These are phyloP conservation scores for Apodemia duryi DNA, from an alignment of 2,888 invertebrate genomes.

Conservation along the genomic window DNA sequence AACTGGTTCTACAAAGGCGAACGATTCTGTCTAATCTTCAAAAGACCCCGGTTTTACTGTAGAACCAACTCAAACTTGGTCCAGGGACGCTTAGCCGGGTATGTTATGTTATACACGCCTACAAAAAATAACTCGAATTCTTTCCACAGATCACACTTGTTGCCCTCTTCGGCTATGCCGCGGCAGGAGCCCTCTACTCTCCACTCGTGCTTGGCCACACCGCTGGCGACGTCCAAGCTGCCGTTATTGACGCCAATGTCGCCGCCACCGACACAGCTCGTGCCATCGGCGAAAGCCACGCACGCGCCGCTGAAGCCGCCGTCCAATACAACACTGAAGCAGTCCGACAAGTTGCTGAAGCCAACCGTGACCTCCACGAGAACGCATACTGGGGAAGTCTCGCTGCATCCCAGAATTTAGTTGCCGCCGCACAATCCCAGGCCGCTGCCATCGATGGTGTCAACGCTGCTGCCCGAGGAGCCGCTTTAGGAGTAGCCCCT, in stretches of 20 bases:
- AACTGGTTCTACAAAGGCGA: no score
- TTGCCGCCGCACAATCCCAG: slow-evolving; percentile 69
- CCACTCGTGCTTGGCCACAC: slow-evolving; percentile 57
- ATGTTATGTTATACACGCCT: no score
- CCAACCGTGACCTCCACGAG: slow-evolving; percentile 62
- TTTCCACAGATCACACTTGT: slow-evolving; percentile 59
- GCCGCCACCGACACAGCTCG: slow-evolving; percentile 60
- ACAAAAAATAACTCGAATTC: no score
- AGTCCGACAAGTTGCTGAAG: slow-evolving; percentile 55
- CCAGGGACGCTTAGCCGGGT: no score
- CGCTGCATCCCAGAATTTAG: slow-evolving; percentile 62
- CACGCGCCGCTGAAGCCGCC: slow-evolving; percentile 62
- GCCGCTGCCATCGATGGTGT: slow-evolving; percentile 59
- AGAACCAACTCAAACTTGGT: no score
- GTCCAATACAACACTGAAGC: slow-evolving; percentile 62
- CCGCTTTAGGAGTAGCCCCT: slow-evolving; percentile 34
- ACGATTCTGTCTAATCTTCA: no score
- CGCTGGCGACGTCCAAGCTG: slow-evolving; percentile 69
- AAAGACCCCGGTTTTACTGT: no score
- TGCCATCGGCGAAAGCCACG: slow-evolving; percentile 54
- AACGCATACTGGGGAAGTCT: slow-evolving; percentile 67
- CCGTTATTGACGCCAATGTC: slow-evolving; percentile 65
- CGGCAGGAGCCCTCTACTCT: slow-evolving; percentile 54
- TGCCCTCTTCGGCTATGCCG: slow-evolving; percentile 73
- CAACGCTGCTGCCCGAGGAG: slow-evolving; percentile 46